Evolutionary conservation across 2,888 invertebrate genomes (phyloP).

Genomic region (Kryphioiulus occultus): DNA sequence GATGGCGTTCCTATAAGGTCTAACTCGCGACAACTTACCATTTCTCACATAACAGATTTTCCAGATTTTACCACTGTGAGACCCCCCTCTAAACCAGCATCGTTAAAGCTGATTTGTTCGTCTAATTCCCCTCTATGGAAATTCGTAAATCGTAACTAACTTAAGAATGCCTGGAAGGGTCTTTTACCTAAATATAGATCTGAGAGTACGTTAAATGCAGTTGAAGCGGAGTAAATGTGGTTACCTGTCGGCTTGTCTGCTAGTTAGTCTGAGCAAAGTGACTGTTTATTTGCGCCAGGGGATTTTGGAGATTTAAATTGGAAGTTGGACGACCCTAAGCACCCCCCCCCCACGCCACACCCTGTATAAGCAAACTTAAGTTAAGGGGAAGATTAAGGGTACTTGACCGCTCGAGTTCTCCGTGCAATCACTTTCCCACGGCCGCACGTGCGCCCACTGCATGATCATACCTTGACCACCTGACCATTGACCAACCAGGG

Average conservation of each 20-base stretch:
- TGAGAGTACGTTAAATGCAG: constrained; percentile 17
- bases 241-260: constrained; percentile 45
- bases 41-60: too few species aligned
- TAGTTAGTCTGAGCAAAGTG: constrained; percentile 41
- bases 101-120: constrained; percentile 20
- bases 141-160: neutral
- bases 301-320: neutral
- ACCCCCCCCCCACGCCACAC: neutral
- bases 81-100: neutral
- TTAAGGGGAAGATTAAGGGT: neutral
- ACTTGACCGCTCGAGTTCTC: constrained; percentile 45
- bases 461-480: constrained; percentile 37
- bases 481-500: neutral
- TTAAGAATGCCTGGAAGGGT: constrained; percentile 42
- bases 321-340: constrained; percentile 45
- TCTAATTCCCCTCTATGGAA: neutral
- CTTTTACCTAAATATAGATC: constrained; percentile 39
- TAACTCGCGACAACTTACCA: too few species aligned
- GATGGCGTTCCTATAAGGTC: too few species aligned
- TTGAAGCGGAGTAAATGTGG: constrained; percentile 14
- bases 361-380: neutral
- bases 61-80: too few species aligned
- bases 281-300: constrained; percentile 43
- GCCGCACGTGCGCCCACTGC: constrained; percentile 37
- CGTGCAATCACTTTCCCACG: constrained; percentile 47